Conservation (phyloP, 2,888 invertebrate species). For the Hypercompe scribonia region DNA sequence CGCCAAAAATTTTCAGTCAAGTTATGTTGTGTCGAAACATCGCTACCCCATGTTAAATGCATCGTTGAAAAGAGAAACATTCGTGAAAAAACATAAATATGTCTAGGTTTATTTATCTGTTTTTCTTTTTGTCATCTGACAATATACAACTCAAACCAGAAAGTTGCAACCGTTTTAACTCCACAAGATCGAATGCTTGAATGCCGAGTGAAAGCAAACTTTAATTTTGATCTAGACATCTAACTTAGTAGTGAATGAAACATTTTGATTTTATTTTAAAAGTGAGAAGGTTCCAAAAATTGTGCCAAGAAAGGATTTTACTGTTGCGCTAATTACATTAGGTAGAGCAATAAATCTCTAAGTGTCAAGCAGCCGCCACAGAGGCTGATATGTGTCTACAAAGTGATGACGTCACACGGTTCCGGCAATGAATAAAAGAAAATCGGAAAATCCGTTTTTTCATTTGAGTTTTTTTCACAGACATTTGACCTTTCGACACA, state of each 20-base stretch:
- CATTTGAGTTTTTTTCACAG: background rate
- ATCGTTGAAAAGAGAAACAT: too few relatives aligned
- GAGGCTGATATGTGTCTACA: constrained; percentile 23
- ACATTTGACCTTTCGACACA: background rate
- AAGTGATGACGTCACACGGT: constrained; percentile 35
- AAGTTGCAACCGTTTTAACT: background rate
- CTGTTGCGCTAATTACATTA: constrained; percentile 36
- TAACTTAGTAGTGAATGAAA: background rate
- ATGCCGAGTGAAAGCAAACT: background rate
- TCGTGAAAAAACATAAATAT: too few relatives aligned
- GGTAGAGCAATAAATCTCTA: constrained; percentile 33
- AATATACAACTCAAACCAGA: background rate
- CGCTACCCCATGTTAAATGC: too few relatives aligned
- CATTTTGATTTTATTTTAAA: background rate
- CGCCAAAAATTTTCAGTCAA: too few relatives aligned
- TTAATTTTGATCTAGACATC: background rate
- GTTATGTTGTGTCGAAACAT: too few relatives aligned
- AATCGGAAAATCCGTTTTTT: background rate
- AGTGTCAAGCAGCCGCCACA: constrained; percentile 32
- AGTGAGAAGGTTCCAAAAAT: background rate
- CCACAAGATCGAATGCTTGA: background rate
- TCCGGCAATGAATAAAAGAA: background rate
- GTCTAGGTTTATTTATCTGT: background rate
- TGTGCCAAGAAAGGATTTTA: background rate
- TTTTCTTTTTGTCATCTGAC: background rate